A percentile compares a stretch with the other conserved stretches of the same genome.
Evolutionary conservation across 1,140 invertebrate species (phyloP).

Genomic region (Pomacea maculata): DNA sequence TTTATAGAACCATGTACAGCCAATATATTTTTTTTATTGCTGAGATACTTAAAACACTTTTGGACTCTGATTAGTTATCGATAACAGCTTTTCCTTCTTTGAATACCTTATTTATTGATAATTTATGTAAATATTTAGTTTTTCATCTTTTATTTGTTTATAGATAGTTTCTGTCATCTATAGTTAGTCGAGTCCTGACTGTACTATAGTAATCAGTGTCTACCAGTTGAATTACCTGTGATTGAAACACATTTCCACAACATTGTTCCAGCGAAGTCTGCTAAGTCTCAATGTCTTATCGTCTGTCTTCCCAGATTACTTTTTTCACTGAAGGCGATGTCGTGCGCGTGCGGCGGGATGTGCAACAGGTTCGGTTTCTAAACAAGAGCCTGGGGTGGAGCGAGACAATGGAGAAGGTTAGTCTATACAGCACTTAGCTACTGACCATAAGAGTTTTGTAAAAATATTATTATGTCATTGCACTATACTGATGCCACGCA

Average conservation of each 20-base stretch:
- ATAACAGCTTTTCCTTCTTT: neutral
- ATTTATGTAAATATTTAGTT: too few species aligned
- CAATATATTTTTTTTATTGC: neutral
- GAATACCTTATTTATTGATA: too few species aligned
- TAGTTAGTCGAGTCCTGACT: too few species aligned
- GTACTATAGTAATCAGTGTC: too few species aligned
- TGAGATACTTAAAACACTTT: neutral
- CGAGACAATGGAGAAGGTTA: conserved; percentile 5
- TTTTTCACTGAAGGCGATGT: conserved; percentile 12
- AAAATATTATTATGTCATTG: too few species aligned
- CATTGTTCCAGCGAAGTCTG: neutral
- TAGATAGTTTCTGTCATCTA: too few species aligned
- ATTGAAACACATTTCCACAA: neutral
- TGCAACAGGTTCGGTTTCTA: conserved; percentile 4
- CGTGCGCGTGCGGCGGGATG: conserved; percentile 1
- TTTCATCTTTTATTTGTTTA: too few species aligned
- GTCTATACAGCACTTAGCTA: too few species aligned
- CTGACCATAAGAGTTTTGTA: too few species aligned
- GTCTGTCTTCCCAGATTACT: neutral
- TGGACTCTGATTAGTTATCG: neutral
- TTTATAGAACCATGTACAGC: too few species aligned
- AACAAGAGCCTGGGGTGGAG: conserved; percentile 10
- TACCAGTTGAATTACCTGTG: too few species aligned
- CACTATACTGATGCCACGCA: too few species aligned
- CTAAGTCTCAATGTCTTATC: neutral